phyloP scores from a whole-genome alignment of 2,888 invertebrate genomes.

The Hydroisotoma schaefferi region DNA sequence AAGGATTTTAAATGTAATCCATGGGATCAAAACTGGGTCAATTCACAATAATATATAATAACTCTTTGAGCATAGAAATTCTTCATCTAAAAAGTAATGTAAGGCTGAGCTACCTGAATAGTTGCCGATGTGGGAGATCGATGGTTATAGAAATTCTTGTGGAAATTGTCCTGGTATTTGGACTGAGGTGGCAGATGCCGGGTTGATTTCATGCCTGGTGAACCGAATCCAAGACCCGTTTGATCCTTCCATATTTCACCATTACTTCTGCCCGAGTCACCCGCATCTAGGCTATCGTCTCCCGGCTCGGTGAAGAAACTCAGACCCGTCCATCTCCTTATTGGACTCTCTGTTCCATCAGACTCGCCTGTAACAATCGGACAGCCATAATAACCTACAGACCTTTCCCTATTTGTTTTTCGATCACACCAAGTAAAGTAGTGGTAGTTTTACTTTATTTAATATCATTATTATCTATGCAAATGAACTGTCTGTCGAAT shows the following conservation, averaged over 20 bases:
- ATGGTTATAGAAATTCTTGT: slow-evolving; percentile 59
- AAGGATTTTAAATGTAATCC: too few species aligned
- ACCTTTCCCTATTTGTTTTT: too few species aligned
- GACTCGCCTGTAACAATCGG: slow-evolving; percentile 37
- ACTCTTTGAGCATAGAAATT: too few species aligned
- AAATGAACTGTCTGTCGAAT: too few species aligned
- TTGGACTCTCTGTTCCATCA: slow-evolving; percentile 67
- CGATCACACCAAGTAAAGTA: too few species aligned
- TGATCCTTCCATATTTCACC: slow-evolving; percentile 44
- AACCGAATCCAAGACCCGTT: slow-evolving; percentile 53
- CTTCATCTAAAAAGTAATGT: too few species aligned
- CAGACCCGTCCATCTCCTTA: slow-evolving; percentile 59
- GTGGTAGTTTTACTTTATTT: too few species aligned
- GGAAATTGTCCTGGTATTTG: slow-evolving; percentile 43
- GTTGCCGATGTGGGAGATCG: slow-evolving; percentile 63
- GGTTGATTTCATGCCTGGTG: slow-evolving; percentile 72
- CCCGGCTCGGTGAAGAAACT: slow-evolving; percentile 78
- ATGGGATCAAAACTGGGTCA: too few species aligned
- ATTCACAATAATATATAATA: too few species aligned
- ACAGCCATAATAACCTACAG: too few species aligned
- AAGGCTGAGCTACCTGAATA: slow-evolving; percentile 57
- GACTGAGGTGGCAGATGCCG: slow-evolving; percentile 62
- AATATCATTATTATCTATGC: too few species aligned
- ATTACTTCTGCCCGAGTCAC: slow-evolving; percentile 40
- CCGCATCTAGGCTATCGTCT: slow-evolving; percentile 51